A percentile compares a stretch with the other conserved stretches of the same genome.
Evolutionary conservation across 2,888 invertebrate genomes (phyloP).

Genomic region (Pediacus dermestoides): DNA sequence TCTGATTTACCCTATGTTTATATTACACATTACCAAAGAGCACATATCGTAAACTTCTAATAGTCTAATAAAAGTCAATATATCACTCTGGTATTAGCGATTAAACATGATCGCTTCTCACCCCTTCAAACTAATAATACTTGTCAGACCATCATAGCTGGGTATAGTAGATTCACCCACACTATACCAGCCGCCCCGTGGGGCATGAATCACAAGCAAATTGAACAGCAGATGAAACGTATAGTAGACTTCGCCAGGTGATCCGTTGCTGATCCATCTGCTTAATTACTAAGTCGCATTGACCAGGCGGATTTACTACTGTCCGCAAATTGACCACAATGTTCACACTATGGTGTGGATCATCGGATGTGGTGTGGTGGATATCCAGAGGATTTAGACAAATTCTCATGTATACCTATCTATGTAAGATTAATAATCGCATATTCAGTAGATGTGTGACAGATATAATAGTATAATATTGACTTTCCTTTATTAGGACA

Average conservation of each 20-base stretch:
- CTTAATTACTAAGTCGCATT: constrained; percentile 29
- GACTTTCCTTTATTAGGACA: too few relatives aligned
- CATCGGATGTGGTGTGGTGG: too few relatives aligned
- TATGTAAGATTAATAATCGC: too few relatives aligned
- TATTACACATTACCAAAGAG: too few relatives aligned
- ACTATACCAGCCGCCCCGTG: constrained; percentile 26
- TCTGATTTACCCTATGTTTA: too few relatives aligned
- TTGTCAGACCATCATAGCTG: constrained; percentile 14
- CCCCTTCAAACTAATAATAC: constrained; percentile 14
- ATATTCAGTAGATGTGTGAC: too few relatives aligned
- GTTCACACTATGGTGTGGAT: constrained; percentile 2
- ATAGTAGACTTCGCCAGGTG: constrained; percentile 28
- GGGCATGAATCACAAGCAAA: constrained; percentile 40
- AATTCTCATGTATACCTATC: too few relatives aligned
- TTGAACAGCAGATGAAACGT: constrained; percentile 42
- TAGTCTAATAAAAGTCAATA: constrained; percentile 35
- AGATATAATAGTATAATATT: too few relatives aligned
- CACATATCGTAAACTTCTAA: constrained; percentile 31
- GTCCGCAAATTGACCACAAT: constrained; percentile 17
- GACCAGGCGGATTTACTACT: constrained; percentile 15
- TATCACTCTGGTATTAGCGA: constrained; percentile 29
- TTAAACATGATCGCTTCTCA: constrained; percentile 20
- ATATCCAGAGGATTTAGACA: too few relatives aligned
- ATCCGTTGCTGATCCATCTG: constrained; percentile 34
- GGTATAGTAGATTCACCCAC: constrained; percentile 8